These are phyloP conservation scores for Podargus strigoides DNA, from an alignment of 2,797 vertebrate species.

Conservation along the genomic window DNA sequence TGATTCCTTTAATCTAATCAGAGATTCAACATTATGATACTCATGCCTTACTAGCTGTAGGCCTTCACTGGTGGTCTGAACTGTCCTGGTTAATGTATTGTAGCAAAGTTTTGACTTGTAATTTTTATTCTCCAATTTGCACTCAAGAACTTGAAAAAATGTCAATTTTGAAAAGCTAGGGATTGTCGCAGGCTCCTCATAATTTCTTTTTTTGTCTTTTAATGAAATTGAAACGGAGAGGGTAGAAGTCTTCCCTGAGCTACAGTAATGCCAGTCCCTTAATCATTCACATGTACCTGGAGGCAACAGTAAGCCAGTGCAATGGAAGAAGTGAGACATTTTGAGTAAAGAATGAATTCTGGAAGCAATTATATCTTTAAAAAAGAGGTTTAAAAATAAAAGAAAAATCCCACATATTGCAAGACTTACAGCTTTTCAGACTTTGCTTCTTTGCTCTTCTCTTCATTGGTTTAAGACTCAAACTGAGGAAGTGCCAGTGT, in stretches of 20 bases:
- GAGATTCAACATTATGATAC: fast-evolving
- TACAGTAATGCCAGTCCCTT: not conserved
- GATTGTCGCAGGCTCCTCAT: not conserved
- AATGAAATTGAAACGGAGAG: not conserved
- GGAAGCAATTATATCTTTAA: not conserved
- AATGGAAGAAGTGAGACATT: not conserved
- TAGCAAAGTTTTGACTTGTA: not conserved
- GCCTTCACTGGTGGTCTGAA: not conserved
- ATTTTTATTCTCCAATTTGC: not conserved
- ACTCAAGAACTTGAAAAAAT: not conserved
- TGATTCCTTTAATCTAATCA: not conserved
- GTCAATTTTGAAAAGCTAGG: not conserved
- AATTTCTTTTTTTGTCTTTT: not conserved
- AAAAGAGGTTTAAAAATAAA: not conserved
- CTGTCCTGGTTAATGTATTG: not conserved
- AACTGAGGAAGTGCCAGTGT: not conserved
- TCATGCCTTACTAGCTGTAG: not conserved
- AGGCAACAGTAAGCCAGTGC: not conserved
- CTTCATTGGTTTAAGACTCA: not conserved
- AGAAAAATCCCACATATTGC: fast-evolving
- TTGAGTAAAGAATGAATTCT: not conserved
- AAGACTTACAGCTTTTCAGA: not conserved
- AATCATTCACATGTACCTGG: fast-evolving
- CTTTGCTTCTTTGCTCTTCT: not conserved
- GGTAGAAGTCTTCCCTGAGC: not conserved